phyloP scores from a whole-genome alignment of 2,113 vertebrate species.

The Lutjanus erythropterus region DNA sequence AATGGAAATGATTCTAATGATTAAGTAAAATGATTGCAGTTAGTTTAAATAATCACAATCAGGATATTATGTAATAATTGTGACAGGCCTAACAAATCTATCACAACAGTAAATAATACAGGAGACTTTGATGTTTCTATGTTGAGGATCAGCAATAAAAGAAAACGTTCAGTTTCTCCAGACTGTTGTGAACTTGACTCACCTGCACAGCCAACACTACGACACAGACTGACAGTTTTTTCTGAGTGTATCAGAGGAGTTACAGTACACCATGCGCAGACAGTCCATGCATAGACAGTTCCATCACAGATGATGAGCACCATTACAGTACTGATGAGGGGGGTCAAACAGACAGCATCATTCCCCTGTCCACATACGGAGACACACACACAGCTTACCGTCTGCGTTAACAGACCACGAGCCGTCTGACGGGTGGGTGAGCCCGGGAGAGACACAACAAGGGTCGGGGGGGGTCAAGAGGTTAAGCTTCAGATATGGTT shows the following conservation, averaged over 20 bases:
- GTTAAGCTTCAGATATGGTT: conserved; percentile 3
- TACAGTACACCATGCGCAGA: conserved; percentile 46
- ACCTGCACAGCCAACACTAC: background rate
- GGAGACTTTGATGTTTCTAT: too few species aligned
- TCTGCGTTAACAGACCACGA: conserved; percentile 68
- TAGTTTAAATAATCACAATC: too few species aligned
- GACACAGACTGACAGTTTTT: background rate
- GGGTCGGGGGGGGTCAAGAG: conserved; percentile 60
- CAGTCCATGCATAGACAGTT: conserved; percentile 63
- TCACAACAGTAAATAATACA: too few species aligned
- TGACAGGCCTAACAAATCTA: too few species aligned
- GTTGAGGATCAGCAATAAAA: too few species aligned
- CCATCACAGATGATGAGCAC: conserved; percentile 65
- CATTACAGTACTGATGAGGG: conserved; percentile 36
- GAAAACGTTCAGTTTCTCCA: too few species aligned
- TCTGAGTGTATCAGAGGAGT: background rate
- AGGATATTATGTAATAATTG: too few species aligned
- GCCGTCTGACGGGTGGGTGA: conserved; percentile 66
- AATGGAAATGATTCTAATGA: too few species aligned
- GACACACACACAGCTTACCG: conserved; percentile 74
- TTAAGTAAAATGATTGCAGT: too few species aligned
- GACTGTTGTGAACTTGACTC: too few species aligned
- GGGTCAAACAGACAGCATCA: conserved; percentile 45
- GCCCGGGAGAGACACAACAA: conserved; percentile 68
- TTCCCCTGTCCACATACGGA: conserved; percentile 4